Percentiles rank a stretch among this genome's conserved stretches.
These are phyloP conservation scores for Rhopalosiphum padi DNA, from an alignment of 1,140 invertebrate genomes.

Conservation along the genomic window DNA sequence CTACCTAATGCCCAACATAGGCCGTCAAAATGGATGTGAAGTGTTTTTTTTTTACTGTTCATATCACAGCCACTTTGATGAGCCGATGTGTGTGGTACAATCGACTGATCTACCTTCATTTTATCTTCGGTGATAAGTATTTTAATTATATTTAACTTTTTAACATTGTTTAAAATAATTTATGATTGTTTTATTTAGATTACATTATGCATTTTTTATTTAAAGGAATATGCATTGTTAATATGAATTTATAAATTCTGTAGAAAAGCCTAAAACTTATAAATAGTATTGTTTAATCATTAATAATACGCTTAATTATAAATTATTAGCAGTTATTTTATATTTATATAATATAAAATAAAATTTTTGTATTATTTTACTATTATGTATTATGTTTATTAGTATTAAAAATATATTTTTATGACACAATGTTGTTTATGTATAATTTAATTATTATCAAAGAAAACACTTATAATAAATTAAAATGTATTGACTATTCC, in stretches of 20 bases:
- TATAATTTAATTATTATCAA: neutral
- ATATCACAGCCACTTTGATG: constrained; percentile 72
- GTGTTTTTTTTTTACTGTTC: constrained; percentile 62
- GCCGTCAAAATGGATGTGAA: constrained; percentile 67
- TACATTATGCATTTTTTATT: neutral
- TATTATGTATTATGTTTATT: neutral
- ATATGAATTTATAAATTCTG: neutral
- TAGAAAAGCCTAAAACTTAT: neutral
- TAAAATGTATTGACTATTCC: neutral
- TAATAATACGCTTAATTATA: neutral
- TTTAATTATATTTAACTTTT: neutral
- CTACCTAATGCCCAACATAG: constrained; percentile 44
- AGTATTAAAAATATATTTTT: neutral
- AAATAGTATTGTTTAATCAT: neutral
- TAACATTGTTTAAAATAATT: neutral
- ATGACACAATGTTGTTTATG: neutral
- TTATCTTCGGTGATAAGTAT: neutral
- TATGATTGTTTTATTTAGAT: neutral
- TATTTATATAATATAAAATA: neutral
- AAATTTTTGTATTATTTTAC: neutral
- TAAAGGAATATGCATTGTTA: too few relatives aligned
- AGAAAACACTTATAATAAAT: neutral
- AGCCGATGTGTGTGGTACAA: constrained; percentile 61
- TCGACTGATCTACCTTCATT: neutral
- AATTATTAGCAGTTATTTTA: neutral